Evolutionary conservation across 2,888 invertebrate species (phyloP), one percentile per base, ranked within the genome.

Genomic region (Odontocerum albicorne): DNA sequence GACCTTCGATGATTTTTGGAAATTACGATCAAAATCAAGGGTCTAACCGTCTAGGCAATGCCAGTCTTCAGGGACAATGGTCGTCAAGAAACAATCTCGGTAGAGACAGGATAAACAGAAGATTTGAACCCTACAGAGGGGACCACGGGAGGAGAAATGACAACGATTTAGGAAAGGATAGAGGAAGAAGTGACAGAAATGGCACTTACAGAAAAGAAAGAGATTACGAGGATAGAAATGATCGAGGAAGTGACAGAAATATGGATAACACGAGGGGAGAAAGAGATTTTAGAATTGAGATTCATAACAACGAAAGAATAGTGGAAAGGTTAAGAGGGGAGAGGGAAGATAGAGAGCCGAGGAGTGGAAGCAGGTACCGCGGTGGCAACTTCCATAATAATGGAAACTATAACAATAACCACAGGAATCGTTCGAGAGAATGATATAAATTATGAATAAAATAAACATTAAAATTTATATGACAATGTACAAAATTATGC

Each of bases 11-110:
- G n/a, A 36, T 19, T 12, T 49, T 38, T n/a, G 39, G 47, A 3
- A 31, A 12, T 2, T 51, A 50, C 15, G 45, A 56, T 13, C 50
- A 50, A 3, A 21, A 44, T 10, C 33, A 35, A 31, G 15, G 16
- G 6, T 31, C 47, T 1, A 20, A 47, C 12, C 21, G 32, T 15
- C 62, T 77, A 31, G 70, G 72, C 7, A 65, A 72, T 55, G 75
- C 76, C 7, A 78, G 78, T 59, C 69, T 78, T 62, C 77, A 77
- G 64, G 79, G 77, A 3, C 75, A 77, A 61, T 79, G 78, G 78
- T 66, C 71, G 2, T 72, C 75, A 49, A 67, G 77, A 53, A 75
- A 77, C 58, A 75, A 75, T 0, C 75, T 75, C 53, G 68, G 44
- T 12, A 43, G 35, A 13, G 38, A 59, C 10, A 19, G 47, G 15